A percentile compares a stretch with the other conserved stretches of the same genome.
Evolutionary conservation across 2,888 invertebrate species (phyloP).

Genomic region (Xylophagus ater): DNA sequence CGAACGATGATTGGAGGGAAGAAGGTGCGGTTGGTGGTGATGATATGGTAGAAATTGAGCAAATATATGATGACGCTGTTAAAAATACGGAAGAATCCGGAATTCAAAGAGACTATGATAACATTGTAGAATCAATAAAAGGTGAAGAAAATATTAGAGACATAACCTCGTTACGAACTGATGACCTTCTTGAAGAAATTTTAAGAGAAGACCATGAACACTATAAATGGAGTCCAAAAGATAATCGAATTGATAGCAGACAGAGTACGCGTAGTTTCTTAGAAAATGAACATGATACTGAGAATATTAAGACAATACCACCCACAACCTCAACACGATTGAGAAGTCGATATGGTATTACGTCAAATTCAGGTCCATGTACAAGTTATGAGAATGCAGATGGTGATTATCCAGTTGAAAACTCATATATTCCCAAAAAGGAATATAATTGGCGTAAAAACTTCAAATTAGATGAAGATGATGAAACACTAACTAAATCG

Average conservation of each 20-base stretch:
- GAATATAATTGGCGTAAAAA: conserved; percentile 39
- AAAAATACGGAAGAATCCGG: conserved; percentile 34
- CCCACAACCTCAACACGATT: conserved; percentile 25
- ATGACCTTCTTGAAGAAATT: conserved; percentile 13
- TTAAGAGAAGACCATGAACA: conserved; percentile 9
- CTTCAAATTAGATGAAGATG: conserved; percentile 31
- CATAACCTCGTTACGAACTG: conserved; percentile 6
- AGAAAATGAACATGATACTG: conserved; percentile 25
- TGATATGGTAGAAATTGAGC: conserved; percentile 29
- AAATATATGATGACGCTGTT: conserved; percentile 35
- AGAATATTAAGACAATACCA: background rate
- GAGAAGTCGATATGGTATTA: conserved; percentile 33
- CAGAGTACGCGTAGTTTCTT: conserved; percentile 21
- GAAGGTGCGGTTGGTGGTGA: conserved; percentile 30
- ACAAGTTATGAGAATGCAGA: conserved; percentile 23
- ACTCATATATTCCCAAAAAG: conserved; percentile 33
- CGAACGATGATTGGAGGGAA: conserved; percentile 32
- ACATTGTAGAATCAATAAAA: conserved; percentile 28
- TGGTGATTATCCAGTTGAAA: conserved; percentile 27
- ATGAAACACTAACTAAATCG: background rate
- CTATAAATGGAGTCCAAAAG: background rate
- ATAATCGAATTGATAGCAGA: background rate
- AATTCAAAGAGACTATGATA: conserved; percentile 33
- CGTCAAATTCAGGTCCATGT: conserved; percentile 22
- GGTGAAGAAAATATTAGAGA: background rate